A percentile compares a stretch with the other conserved stretches of the same genome.
Conservation (phyloP, 2,888 invertebrate species). For the Sicus ferrugineus region DNA sequence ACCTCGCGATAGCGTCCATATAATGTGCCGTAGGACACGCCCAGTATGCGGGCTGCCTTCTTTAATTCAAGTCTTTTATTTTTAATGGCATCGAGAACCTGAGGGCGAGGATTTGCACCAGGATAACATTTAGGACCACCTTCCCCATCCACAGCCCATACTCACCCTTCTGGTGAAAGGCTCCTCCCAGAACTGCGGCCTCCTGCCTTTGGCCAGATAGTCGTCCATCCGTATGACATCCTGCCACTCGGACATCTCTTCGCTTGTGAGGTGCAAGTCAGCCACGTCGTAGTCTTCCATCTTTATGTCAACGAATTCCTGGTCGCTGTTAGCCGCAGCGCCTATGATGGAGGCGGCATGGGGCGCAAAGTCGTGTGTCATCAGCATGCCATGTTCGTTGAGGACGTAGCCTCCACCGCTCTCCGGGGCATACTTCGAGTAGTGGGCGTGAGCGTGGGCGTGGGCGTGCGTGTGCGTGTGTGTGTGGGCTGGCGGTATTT, state of each 20-base stretch:
- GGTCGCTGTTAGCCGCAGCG: slow-evolving; percentile 30
- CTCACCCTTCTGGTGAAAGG: slow-evolving; percentile 80
- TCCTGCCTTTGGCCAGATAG: slow-evolving; percentile 82
- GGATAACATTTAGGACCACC: not conserved
- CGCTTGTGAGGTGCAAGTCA: slow-evolving; percentile 56
- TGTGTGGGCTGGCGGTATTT: slow-evolving; percentile 44
- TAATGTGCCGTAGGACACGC: slow-evolving; percentile 89
- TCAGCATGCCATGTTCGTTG: slow-evolving; percentile 57
- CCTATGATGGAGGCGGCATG: slow-evolving; percentile 44
- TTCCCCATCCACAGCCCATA: not conserved
- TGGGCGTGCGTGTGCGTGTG: slow-evolving; percentile 44
- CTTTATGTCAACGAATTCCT: slow-evolving; percentile 54
- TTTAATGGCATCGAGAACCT: slow-evolving; percentile 88
- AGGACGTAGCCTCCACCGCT: slow-evolving; percentile 50
- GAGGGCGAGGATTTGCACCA: not conserved
- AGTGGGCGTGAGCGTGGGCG: slow-evolving; percentile 46
- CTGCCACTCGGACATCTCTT: slow-evolving; percentile 63
- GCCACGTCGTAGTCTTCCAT: slow-evolving; percentile 57
- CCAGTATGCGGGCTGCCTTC: slow-evolving; percentile 86
- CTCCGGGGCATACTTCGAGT: slow-evolving; percentile 48
- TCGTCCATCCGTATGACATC: slow-evolving; percentile 87
- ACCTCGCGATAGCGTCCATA: slow-evolving; percentile 90
- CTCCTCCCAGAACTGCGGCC: slow-evolving; percentile 94
- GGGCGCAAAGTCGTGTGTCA: slow-evolving; percentile 55
- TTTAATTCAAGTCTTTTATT: slow-evolving; percentile 93